Evolutionary conservation across 2,113 vertebrate genomes (phyloP).

Genomic region (Nettapus auritus): DNA sequence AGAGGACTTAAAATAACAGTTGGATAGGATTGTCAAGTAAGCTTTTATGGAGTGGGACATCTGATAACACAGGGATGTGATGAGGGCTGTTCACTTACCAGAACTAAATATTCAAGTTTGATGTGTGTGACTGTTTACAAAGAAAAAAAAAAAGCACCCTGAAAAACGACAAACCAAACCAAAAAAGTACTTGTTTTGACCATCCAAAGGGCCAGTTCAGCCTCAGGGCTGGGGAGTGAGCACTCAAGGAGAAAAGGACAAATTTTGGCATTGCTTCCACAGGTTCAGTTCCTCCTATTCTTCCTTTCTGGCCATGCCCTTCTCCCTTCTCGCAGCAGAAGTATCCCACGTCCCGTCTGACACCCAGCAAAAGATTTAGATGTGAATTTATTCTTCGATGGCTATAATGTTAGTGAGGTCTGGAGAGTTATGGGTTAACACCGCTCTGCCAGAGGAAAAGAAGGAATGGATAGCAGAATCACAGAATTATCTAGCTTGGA

Average conservation of each 20-base stretch:
- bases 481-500: too few species aligned
- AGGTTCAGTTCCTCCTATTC: rapidly evolving
- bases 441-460: neutral
- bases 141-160: neutral
- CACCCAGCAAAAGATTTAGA: neutral
- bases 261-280: neutral
- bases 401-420: neutral
- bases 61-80: neutral
- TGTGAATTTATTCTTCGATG: neutral
- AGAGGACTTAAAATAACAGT: neutral
- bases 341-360: neutral
- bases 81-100: neutral
- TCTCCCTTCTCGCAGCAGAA: neutral
- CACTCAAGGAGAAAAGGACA: rapidly evolving
- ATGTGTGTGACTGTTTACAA: neutral
- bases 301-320: neutral
- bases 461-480: neutral
- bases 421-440: neutral
- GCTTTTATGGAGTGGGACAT: neutral
- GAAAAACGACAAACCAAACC: too few species aligned
- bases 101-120: neutral
- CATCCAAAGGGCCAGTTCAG: neutral
- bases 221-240: neutral
- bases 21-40: too few species aligned
- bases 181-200: neutral